Base-by-base conservation (phyloP, 2,113 vertebrate genomes). In the Taurulus bubalis region DNA sequence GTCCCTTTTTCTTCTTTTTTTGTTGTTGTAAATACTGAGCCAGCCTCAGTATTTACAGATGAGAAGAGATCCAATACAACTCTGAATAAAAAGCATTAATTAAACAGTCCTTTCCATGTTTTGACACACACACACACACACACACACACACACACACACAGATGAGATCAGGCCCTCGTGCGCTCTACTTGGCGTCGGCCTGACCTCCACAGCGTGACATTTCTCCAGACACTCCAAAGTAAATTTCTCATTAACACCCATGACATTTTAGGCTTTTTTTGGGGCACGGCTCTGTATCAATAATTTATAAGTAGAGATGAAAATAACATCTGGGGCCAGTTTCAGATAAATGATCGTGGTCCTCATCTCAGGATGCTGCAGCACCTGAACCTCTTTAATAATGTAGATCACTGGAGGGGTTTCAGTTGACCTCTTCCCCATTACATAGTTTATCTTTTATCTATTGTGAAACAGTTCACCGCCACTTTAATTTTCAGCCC, bases 171-270 rank as follows among this genome's bases (percentile, higher is more conserved):
- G 2, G 30, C 30, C 30, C 30, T 32, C 2, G 30, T 32, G 30
- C 30, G 30, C 30, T 4, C 30, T 32, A 4, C 30, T 32, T 32
- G 30, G 30, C 30, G 30, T 32, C 30, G 30, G 4, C 30, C 30
- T 32, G 30, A 32, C 30, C 30, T 32, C 30, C 30, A 32, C 30
- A 32, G 30, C 8, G 3, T 82, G 75, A 76, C 75, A 84, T 89
- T 84, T 84, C 47, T 69, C 53, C 62, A 81, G 65, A 73, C 62
- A 28, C 58, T 81, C 69, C 24, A 28, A 75, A 72, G 60, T 49
- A 49, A 16, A 64, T 71, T 69, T 73, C 76, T 85, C 82, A 85
- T 87, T 85, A 85, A 83, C 82, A 81, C 65, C 20, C 3, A 22
- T 62, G 82, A 59, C 82, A 83, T 83, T 77, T 34, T 77, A 30